phyloP scores from a whole-genome alignment of 2,113 vertebrate genomes.

The Oxyruncus cristatus region DNA sequence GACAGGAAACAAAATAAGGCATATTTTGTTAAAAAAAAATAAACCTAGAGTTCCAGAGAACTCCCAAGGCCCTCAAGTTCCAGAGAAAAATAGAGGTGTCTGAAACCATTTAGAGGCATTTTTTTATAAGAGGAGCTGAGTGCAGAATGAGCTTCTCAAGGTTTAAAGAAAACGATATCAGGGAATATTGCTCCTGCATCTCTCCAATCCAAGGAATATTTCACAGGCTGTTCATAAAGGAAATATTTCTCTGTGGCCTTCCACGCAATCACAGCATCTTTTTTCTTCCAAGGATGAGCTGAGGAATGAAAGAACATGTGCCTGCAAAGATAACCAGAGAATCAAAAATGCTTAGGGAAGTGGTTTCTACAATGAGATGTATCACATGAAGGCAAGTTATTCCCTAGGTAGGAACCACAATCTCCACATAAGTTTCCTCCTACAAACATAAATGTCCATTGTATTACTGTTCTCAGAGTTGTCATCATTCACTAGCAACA shows the following conservation, averaged over 20 bases:
- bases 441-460: not conserved
- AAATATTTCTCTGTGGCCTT: not conserved
- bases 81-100: not conserved
- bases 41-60: not conserved
- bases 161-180: not conserved
- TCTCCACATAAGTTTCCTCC: not conserved
- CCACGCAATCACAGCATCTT: not conserved
- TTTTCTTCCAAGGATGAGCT: not conserved
- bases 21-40: not conserved
- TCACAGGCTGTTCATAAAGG: not conserved
- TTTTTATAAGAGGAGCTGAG: not conserved
- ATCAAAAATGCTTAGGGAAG: not conserved
- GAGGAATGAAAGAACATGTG: not conserved
- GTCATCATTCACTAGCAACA: not conserved
- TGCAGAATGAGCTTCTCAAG: not conserved
- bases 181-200: not conserved
- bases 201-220: not conserved
- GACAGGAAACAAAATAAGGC: not conserved
- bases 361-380: not conserved
- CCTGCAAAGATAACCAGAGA: not conserved
- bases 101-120: not conserved
- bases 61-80: not conserved
- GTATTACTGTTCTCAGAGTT: not conserved
- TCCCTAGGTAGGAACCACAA: not conserved
- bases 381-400: not conserved